Percentiles rank a stretch among this genome's conserved stretches.
Conservation (phyloP, 2,113 vertebrate species). For the Ceyx margarethae region DNA sequence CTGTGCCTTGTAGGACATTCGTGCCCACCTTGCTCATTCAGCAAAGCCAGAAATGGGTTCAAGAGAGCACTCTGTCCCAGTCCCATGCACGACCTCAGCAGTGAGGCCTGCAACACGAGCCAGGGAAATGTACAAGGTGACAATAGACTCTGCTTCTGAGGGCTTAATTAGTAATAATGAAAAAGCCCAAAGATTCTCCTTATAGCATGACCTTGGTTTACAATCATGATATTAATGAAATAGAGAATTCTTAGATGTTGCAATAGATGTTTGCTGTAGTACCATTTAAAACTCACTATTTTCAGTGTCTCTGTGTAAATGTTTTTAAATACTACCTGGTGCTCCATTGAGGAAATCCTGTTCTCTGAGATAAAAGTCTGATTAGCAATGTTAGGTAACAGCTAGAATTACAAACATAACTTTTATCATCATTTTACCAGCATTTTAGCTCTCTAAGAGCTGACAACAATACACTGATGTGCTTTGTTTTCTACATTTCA, state of each 20-base stretch:
- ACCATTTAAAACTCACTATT: background rate
- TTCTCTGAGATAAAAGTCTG: background rate
- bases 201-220: background rate
- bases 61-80: fast-evolving
- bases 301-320: background rate
- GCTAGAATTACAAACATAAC: background rate
- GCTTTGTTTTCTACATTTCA: background rate
- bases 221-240: background rate
- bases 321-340: background rate
- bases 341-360: background rate
- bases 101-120: fast-evolving
- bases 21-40: fast-evolving
- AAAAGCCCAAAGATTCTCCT: background rate
- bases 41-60: background rate
- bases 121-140: background rate
- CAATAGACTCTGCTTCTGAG: background rate
- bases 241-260: background rate
- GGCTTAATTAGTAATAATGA: background rate
- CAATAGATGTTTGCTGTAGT: background rate
- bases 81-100: fast-evolving
- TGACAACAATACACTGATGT: background rate
- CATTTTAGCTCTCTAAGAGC: background rate
- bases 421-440: background rate
- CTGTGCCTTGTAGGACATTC: fast-evolving
- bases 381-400: background rate